Evolutionary conservation across 37 sponge, comb jelly and placozoan genomes (phyloP).

Genomic region (Beroe ovata): DNA sequence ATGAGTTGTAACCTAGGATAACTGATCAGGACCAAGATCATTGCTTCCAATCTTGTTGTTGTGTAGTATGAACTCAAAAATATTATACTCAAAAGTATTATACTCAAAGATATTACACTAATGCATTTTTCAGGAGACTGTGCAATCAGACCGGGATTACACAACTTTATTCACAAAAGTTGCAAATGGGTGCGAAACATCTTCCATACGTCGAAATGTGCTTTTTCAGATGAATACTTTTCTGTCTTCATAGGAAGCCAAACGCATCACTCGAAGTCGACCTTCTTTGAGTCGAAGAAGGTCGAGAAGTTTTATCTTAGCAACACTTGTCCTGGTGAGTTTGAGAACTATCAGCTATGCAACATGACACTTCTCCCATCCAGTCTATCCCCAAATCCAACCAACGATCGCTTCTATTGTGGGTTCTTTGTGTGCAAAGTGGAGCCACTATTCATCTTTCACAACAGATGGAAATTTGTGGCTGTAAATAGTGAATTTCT

Average conservation of each 20-base stretch:
- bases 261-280: too few species aligned
- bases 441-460: background rate
- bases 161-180: background rate
- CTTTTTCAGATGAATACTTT: background rate
- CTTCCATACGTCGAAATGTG: background rate
- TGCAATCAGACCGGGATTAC: background rate
- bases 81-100: too few species aligned
- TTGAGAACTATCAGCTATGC: background rate
- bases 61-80: too few species aligned
- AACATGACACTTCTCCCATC: background rate
- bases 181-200: background rate
- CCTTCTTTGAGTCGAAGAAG: too few species aligned
- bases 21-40: too few species aligned
- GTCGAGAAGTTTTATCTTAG: background rate
- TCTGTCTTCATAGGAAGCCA: background rate
- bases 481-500: background rate
- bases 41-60: too few species aligned
- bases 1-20: too few species aligned
- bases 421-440: background rate
- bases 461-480: background rate
- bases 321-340: background rate
- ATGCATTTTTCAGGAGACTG: background rate
- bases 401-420: too few species aligned
- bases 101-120: too few species aligned
- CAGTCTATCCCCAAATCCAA: too few species aligned